These are phyloP conservation scores for Odontesthes bonariensis DNA, from an alignment of 2,113 vertebrate genomes.

Conservation along the genomic window DNA sequence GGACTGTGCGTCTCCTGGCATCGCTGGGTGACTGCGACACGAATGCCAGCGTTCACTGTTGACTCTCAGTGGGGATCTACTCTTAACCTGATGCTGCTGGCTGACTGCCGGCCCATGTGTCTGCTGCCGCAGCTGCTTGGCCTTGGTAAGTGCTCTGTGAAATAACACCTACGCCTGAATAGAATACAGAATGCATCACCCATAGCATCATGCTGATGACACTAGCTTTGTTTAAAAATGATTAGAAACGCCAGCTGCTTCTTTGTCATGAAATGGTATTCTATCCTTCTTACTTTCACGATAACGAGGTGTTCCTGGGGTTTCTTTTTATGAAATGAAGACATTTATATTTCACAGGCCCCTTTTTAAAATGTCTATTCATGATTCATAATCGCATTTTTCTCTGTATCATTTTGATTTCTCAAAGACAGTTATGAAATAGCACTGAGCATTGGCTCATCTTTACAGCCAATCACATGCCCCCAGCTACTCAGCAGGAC, in stretches of 20 bases:
- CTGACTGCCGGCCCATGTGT: constrained; percentile 33
- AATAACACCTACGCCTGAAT: neutral
- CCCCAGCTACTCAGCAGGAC: neutral
- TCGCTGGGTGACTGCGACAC: constrained; percentile 36
- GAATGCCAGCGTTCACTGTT: constrained; percentile 54
- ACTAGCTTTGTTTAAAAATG: constrained; percentile 10
- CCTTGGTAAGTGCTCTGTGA: constrained; percentile 6
- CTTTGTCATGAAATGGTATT: neutral
- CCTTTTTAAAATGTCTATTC: constrained; percentile 1
- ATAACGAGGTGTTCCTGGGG: neutral
- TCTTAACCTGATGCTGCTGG: constrained; percentile 45
- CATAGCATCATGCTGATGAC: constrained; percentile 1
- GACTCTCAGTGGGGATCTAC: constrained; percentile 52
- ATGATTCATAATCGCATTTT: neutral
- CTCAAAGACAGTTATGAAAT: constrained; percentile 17
- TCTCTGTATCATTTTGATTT: neutral
- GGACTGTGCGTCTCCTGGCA: constrained; percentile 44
- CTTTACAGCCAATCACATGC: neutral
- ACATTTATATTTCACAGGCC: neutral
- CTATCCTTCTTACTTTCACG: neutral
- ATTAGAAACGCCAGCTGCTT: neutral
- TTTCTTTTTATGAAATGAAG: neutral
- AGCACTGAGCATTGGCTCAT: neutral
- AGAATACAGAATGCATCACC: constrained; percentile 1
- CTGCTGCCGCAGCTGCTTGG: constrained; percentile 16